Evolutionary conservation across 1,140 invertebrate genomes (phyloP).

Genomic region (Heliconius eleuchia): DNA sequence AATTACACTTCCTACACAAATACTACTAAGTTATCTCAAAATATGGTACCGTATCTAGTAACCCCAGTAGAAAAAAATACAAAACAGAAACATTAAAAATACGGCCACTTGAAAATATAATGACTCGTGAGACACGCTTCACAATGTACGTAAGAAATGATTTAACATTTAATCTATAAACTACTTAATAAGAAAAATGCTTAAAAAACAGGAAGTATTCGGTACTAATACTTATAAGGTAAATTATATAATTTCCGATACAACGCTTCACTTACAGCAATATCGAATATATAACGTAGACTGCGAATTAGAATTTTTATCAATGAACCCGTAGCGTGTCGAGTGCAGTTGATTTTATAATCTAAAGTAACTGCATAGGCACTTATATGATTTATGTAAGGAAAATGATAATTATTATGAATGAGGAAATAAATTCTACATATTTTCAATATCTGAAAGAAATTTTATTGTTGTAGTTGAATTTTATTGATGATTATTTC

Average conservation of each 20-base stretch:
- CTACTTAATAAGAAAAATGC: conserved; percentile 51
- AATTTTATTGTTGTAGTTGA: too few species aligned
- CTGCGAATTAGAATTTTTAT: neutral
- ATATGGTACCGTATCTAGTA: too few species aligned
- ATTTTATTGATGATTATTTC: too few species aligned
- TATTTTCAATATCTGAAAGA: too few species aligned
- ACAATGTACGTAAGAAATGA: conserved; percentile 46
- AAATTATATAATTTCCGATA: conserved; percentile 47
- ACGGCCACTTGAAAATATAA: neutral
- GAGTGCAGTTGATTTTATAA: neutral
- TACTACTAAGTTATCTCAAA: too few species aligned
- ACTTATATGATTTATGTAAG: neutral
- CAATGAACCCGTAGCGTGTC: neutral
- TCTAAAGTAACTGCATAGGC: neutral
- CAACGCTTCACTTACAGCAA: conserved; percentile 29
- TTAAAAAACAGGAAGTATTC: conserved; percentile 57
- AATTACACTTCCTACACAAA: too few species aligned
- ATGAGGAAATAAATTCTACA: neutral
- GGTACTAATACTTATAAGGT: conserved; percentile 43
- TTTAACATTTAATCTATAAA: conserved; percentile 41
- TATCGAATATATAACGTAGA: conserved; percentile 27
- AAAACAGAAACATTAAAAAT: neutral
- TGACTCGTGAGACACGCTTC: conserved; percentile 20
- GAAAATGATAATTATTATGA: neutral
- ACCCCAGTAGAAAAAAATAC: neutral